Evolutionary conservation across 2,797 vertebrate species (phyloP), one percentile per base, ranked within the genome.

Genomic region (Eospalax fontanierii): DNA sequence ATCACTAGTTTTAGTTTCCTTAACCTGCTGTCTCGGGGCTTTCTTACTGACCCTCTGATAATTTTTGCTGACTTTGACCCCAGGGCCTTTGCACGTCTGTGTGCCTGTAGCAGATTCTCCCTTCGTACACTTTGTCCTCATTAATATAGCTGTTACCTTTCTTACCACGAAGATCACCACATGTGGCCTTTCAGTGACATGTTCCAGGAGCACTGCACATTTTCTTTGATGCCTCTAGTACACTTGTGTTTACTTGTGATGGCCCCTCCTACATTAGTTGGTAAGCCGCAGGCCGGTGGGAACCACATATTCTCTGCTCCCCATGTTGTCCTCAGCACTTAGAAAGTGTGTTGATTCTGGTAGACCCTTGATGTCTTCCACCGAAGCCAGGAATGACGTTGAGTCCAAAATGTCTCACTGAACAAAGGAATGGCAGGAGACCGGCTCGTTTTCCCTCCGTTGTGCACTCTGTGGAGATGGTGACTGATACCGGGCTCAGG

Each of bases 391-490:
- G 28, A 68, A 81, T 0, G 74, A 85, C 84, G 89, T 94, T 61
- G 73, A 54, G 14, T 93, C 86, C 76, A 33, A 74, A 87, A 59
- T 46, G 40, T 94, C 91, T 86, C 78, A 30, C 78, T 43, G 89
- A 84, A 46, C 38, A 33, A 92, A 59, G 43, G 15, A 74, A 14
- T 76, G 95, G 83, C 87, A 91, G 75, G 81, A 97, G 95, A 91
- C 71, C 2, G 11, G 92, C 87, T 96, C 86, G 74, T 96, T 97
- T 97, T 96, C 87, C 93, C 75, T 90, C 87, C 78, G 71, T 54
- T 94, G 96, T 96, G 68, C 74, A 0, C 95, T 92, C 78, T 59
- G 43, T 90, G 33, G 95, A 90, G 93, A 96, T 40, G 63, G 81
- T 78, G 75, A 97, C 94, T 89, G 93, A 95, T 90, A 59, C 61